phyloP scores from a whole-genome alignment of 1,140 invertebrate species.

The Lithobius niger region DNA sequence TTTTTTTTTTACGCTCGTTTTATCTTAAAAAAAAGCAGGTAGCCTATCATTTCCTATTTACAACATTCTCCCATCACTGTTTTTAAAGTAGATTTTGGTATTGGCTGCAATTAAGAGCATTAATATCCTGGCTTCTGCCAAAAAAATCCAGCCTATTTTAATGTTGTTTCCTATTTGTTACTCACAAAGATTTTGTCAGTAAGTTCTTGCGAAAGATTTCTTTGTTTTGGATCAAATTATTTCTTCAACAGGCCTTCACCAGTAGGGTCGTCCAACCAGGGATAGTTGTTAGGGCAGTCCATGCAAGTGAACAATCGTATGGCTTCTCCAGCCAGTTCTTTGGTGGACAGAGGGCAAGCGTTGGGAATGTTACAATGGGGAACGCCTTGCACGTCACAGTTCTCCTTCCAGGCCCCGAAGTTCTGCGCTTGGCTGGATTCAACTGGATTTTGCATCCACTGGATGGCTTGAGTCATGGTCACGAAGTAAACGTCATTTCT shows the following conservation, averaged over 20 bases:
- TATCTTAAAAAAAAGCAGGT: too few species aligned
- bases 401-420: slow-evolving; percentile 89
- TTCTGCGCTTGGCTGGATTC: slow-evolving; percentile 70
- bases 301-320: slow-evolving; percentile 85
- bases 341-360: slow-evolving; percentile 75
- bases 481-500: slow-evolving; percentile 92
- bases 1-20: too few species aligned
- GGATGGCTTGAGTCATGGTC: slow-evolving; percentile 89
- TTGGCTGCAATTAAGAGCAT: too few species aligned
- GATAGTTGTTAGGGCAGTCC: slow-evolving; percentile 77
- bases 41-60: too few species aligned
- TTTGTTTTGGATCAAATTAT: too few species aligned
- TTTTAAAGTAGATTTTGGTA: too few species aligned
- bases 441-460: slow-evolving; percentile 89
- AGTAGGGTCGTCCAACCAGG: slow-evolving; percentile 83
- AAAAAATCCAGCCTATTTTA: too few species aligned
- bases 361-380: slow-evolving; percentile 76
- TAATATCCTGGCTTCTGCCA: too few species aligned
- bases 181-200: too few species aligned
- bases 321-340: slow-evolving; percentile 83
- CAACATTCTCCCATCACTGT: too few species aligned
- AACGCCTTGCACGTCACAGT: slow-evolving; percentile 62
- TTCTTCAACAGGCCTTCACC: slow-evolving; percentile 76
- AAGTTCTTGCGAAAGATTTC: too few species aligned
- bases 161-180: too few species aligned